Conservation (phyloP, 2,797 vertebrate genomes). For the Momotus momota region DNA sequence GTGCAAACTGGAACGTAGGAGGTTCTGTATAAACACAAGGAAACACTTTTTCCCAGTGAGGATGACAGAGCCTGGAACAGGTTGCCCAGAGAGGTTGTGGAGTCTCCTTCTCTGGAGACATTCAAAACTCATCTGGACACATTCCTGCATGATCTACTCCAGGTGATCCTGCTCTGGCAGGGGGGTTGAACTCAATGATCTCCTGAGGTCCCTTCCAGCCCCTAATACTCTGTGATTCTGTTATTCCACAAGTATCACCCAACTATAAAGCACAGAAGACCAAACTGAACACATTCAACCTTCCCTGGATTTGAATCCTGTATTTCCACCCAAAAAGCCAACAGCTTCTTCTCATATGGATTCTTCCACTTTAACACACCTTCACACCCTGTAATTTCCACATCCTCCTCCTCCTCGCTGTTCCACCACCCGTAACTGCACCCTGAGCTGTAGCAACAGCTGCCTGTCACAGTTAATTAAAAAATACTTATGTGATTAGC, state of each 20-base stretch:
- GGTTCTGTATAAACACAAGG: too few species aligned
- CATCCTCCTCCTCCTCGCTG: fast-evolving
- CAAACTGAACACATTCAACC: background rate
- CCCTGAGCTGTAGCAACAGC: background rate
- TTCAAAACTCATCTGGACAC: too few species aligned
- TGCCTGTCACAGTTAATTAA: background rate
- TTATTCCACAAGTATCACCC: background rate
- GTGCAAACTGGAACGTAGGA: too few species aligned
- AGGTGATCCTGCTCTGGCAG: too few species aligned
- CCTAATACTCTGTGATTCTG: too few species aligned
- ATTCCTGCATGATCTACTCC: too few species aligned
- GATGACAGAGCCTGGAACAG: too few species aligned
- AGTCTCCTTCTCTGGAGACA: too few species aligned
- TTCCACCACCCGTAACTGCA: fast-evolving
- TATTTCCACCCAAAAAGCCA: background rate
- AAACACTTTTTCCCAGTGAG: too few species aligned
- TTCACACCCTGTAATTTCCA: background rate
- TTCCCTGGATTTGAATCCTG: background rate
- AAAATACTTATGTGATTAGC: background rate
- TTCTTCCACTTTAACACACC: background rate
- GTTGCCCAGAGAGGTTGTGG: too few species aligned
- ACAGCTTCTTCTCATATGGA: background rate
- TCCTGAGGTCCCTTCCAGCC: too few species aligned
- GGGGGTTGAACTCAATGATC: too few species aligned
- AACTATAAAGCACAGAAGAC: background rate